phyloP scores from a whole-genome alignment of 2,113 vertebrate genomes.

The Hippolais icterina region DNA sequence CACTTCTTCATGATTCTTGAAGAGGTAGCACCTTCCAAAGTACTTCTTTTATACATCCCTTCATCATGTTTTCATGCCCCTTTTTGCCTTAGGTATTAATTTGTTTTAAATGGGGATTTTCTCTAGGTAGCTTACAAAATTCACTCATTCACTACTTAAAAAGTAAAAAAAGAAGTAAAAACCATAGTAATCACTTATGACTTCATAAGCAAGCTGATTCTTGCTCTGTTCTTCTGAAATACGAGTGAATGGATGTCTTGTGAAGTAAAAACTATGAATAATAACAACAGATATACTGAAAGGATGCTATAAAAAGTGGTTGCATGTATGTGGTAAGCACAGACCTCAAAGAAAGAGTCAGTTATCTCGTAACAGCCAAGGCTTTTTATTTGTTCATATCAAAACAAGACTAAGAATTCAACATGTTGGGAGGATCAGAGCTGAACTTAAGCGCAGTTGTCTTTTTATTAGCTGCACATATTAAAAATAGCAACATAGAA shows the following conservation, averaged over 20 bases:
- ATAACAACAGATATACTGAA: neutral
- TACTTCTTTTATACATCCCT: neutral
- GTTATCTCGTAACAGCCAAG: neutral
- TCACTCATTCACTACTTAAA: neutral
- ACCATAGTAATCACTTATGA: rapidly evolving
- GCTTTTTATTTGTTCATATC: neutral
- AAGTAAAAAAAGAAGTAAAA: neutral
- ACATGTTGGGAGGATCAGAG: neutral
- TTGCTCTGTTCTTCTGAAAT: neutral
- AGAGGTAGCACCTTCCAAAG: neutral
- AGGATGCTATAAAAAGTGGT: neutral
- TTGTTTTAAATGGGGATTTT: neutral
- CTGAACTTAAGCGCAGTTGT: neutral
- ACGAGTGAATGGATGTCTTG: neutral
- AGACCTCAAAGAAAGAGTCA: neutral
- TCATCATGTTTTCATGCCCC: neutral
- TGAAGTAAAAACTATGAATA: neutral
- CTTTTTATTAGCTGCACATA: neutral
- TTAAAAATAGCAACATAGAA: neutral
- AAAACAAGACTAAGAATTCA: neutral
- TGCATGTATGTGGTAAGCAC: neutral
- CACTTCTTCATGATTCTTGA: neutral
- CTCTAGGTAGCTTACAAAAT: neutral
- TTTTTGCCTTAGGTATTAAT: neutral
- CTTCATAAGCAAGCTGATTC: neutral